Evolutionary conservation across 1,140 invertebrate species (phyloP).

Genomic region (Homarus americanus): DNA sequence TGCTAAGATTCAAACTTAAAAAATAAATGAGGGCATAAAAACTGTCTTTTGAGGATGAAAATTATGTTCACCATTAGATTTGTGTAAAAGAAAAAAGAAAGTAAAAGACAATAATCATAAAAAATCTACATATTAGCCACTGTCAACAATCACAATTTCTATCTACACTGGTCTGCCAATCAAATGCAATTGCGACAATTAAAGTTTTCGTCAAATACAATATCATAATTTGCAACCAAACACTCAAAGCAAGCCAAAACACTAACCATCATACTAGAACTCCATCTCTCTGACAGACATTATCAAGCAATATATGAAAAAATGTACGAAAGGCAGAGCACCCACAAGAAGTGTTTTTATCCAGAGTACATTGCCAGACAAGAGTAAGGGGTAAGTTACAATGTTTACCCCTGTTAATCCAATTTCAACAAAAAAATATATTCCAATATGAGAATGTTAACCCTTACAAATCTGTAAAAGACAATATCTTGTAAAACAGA

Average conservation of each 20-base stretch:
- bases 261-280: neutral
- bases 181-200: neutral
- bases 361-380: constrained; percentile 32
- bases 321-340: constrained; percentile 13
- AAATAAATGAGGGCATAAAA: no score
- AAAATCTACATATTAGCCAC: no score
- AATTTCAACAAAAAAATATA: neutral
- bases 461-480: constrained; percentile 1
- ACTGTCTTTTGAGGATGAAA: no score
- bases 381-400: neutral
- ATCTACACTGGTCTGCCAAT: neutral
- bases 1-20: neutral
- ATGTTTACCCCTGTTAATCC: constrained; percentile 34
- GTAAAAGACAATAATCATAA: no score
- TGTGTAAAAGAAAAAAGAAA: neutral
- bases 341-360: constrained; percentile 1
- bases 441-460: neutral
- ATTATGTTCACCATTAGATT: no score
- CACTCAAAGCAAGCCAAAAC: neutral
- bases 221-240: neutral
- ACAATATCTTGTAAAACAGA: neutral
- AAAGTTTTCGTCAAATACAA: no score
- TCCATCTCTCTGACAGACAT: neutral
- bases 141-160: neutral
- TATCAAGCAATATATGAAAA: neutral